Percentiles rank a stretch among this genome's conserved stretches.
These are phyloP conservation scores for Arbacia lixula DNA, from an alignment of 53 echinoderm and acorn worm genomes.

Conservation along the genomic window DNA sequence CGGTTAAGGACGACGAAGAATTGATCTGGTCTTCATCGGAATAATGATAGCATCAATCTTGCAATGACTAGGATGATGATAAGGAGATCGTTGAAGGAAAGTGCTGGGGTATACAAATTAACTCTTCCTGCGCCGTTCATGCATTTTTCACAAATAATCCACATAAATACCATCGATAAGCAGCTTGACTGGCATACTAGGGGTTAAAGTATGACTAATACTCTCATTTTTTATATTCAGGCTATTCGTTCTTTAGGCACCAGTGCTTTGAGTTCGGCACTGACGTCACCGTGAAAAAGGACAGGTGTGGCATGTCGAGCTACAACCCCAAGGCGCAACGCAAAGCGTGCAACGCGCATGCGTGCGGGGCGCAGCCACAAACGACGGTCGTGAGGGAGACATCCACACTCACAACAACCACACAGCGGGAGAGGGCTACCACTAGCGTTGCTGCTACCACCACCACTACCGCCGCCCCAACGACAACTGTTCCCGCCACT, in stretches of 20 bases:
- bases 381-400: not conserved
- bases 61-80: too few relatives aligned
- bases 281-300: constrained; percentile 10
- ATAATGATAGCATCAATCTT: too few relatives aligned
- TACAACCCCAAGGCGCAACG: constrained; percentile 43
- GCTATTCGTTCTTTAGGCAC: constrained; percentile 37
- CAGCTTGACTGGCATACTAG: too few relatives aligned
- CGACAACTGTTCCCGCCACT: not conserved
- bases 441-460: not conserved
- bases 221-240: not conserved
- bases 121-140: too few relatives aligned
- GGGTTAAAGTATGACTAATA: too few relatives aligned
- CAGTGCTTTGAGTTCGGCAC: constrained; percentile 26
- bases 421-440: not conserved
- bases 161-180: too few relatives aligned
- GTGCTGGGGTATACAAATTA: too few relatives aligned
- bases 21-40: too few relatives aligned
- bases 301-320: constrained; percentile 29
- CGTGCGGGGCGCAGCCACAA: constrained; percentile 1
- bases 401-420: not conserved
- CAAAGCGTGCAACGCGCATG: constrained; percentile 40
- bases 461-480: not conserved
- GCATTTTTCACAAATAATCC: too few relatives aligned
- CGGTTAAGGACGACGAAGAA: too few relatives aligned
- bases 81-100: too few relatives aligned